phyloP scores from a whole-genome alignment of 1,140 invertebrate genomes.

The Meloidogyne floridensis region DNA sequence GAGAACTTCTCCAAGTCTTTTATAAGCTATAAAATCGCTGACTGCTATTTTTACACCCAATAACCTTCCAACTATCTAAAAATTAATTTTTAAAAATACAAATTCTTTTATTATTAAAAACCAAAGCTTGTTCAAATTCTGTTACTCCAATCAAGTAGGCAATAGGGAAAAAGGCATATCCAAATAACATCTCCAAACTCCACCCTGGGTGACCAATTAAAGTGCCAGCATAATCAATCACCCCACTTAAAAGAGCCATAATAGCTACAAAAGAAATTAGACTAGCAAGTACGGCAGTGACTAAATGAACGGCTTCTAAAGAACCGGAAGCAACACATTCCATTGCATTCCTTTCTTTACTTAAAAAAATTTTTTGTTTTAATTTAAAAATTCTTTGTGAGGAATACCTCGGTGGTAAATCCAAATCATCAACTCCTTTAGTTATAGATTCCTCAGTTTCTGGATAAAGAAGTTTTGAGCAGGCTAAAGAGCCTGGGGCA shows the following conservation, averaged over 20 bases:
- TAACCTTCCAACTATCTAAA: conserved; percentile 73
- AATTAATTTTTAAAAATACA: not conserved
- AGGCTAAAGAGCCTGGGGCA: conserved; percentile 61
- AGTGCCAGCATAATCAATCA: conserved; percentile 78
- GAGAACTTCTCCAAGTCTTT: conserved; percentile 68
- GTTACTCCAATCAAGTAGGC: conserved; percentile 80
- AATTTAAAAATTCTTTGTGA: too few relatives aligned
- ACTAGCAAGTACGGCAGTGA: conserved; percentile 85
- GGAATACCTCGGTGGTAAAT: conserved; percentile 43
- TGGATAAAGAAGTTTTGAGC: conserved; percentile 57
- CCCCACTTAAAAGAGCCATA: conserved; percentile 78
- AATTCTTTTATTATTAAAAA: not conserved
- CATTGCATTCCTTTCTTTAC: conserved; percentile 30
- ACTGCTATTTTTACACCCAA: conserved; percentile 85
- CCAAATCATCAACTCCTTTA: conserved; percentile 55
- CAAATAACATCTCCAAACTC: conserved; percentile 54
- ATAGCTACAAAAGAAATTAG: conserved; percentile 86
- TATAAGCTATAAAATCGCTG: conserved; percentile 88
- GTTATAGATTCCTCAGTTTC: conserved; percentile 61
- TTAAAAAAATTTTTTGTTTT: not conserved
- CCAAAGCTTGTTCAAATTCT: conserved; percentile 32
- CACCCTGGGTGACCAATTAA: conserved; percentile 72
- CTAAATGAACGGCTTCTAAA: conserved; percentile 71
- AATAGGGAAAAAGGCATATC: conserved; percentile 82
- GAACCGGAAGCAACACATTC: conserved; percentile 74